Evolutionary conservation across 2,797 vertebrate species (phyloP).

Genomic region (Hemibagrus guttatus): DNA sequence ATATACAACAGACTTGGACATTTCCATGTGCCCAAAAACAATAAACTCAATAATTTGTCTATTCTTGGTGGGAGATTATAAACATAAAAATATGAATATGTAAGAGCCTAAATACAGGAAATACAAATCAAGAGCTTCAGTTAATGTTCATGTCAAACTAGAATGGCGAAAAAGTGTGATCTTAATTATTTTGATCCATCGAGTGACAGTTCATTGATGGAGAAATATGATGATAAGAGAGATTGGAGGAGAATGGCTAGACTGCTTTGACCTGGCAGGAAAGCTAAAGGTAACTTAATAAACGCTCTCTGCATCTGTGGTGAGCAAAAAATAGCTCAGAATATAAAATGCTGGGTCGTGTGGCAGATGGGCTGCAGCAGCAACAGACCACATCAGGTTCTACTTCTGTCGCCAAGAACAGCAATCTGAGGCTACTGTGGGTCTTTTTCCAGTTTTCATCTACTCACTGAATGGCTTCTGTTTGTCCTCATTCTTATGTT

Average conservation of each 20-base stretch:
- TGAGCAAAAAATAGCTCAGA: neutral
- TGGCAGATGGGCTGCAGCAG: neutral
- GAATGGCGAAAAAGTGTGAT: neutral
- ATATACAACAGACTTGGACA: slow-evolving; percentile 17
- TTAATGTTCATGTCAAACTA: neutral
- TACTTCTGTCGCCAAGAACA: neutral
- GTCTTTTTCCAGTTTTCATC: neutral
- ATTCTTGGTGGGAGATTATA: neutral
- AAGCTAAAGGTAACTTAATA: neutral
- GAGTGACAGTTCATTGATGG: neutral
- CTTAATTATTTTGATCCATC: neutral
- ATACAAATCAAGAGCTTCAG: neutral
- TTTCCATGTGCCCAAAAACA: slow-evolving; percentile 30
- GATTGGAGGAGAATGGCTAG: neutral
- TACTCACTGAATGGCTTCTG: neutral
- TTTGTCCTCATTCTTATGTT: neutral
- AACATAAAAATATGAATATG: neutral
- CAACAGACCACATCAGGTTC: neutral
- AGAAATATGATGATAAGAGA: neutral
- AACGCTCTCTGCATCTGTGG: neutral
- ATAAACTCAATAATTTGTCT: neutral
- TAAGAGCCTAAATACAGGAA: neutral
- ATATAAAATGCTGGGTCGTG: neutral
- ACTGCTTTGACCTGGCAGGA: neutral
- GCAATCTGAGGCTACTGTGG: neutral